A percentile compares a stretch with the other conserved stretches of the same genome.
These are phyloP conservation scores for Drosophila pseudotalamancana DNA, from an alignment of 2,888 invertebrate species.

Conservation along the genomic window DNA sequence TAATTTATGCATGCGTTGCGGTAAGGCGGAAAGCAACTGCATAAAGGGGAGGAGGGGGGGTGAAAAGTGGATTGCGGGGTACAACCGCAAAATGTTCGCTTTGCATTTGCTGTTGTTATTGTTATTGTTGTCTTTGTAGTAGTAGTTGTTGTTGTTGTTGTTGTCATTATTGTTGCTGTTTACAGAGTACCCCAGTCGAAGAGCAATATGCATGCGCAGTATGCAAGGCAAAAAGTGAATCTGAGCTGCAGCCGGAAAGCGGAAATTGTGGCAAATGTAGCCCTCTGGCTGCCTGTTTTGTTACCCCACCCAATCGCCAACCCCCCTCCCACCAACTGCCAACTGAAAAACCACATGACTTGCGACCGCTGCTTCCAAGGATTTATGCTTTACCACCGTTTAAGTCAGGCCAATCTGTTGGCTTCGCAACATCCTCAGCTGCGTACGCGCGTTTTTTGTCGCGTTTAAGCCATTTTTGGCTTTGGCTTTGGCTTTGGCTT, in stretches of 20 bases:
- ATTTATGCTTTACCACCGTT: slow-evolving; percentile 68
- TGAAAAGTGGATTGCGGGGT: slow-evolving; percentile 47
- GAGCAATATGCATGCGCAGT: slow-evolving; percentile 53
- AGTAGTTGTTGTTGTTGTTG: slow-evolving; percentile 37
- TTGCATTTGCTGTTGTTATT: slow-evolving; percentile 41
- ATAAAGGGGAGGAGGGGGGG: neutral
- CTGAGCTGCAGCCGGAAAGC: slow-evolving; percentile 76
- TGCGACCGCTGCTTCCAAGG: slow-evolving; percentile 59
- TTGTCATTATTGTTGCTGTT: too few species aligned
- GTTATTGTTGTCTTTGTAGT: slow-evolving; percentile 14
- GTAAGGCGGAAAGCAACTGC: slow-evolving; percentile 45
- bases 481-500: slow-evolving; percentile 54
- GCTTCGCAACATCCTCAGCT: slow-evolving; percentile 37
- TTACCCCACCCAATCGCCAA: neutral
- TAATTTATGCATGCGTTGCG: slow-evolving; percentile 79
- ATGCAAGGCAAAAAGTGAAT: slow-evolving; percentile 66
- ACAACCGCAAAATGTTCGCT: slow-evolving; percentile 69
- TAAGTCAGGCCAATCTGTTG: slow-evolving; percentile 68
- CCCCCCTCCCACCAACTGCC: neutral
- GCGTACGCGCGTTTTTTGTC: slow-evolving; percentile 35
- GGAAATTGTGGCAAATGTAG: slow-evolving; percentile 73
- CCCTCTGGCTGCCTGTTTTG: slow-evolving; percentile 13
- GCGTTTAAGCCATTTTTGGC: slow-evolving; percentile 44
- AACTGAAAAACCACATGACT: slow-evolving; percentile 59
- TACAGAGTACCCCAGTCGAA: slow-evolving; percentile 37